Evolutionary conservation across 2,113 vertebrate species (phyloP).

Genomic region (Rhineura floridana): DNA sequence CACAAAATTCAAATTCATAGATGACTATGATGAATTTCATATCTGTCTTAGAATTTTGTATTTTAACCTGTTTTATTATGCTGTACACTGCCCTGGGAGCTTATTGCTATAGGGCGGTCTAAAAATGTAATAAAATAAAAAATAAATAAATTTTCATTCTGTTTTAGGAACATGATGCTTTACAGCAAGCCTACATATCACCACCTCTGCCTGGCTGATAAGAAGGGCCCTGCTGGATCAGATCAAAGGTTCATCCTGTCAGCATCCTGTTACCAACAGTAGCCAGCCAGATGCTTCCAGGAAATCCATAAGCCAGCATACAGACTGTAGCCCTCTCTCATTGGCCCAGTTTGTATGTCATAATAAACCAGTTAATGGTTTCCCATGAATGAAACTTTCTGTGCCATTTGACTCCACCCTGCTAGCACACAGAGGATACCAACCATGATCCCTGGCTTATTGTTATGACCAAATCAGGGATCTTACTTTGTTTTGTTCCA

Average conservation of each 20-base stretch:
- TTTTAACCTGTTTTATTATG: too few relatives aligned
- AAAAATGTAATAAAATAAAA: too few relatives aligned
- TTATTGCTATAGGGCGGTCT: too few relatives aligned
- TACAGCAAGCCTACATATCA: neutral
- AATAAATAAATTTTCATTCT: neutral
- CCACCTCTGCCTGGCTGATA: neutral
- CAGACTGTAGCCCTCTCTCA: neutral
- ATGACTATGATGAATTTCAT: neutral
- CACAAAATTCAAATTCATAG: neutral
- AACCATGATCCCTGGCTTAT: too few relatives aligned
- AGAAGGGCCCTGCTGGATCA: neutral
- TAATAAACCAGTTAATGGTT: too few relatives aligned
- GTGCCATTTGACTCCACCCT: too few relatives aligned
- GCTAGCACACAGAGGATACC: too few relatives aligned
- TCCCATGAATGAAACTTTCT: too few relatives aligned
- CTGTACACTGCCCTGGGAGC: too few relatives aligned
- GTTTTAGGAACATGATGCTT: neutral
- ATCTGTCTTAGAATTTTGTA: neutral
- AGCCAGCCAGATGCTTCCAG: neutral
- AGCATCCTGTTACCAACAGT: neutral
- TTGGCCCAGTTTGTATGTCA: too few relatives aligned
- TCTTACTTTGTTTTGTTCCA: too few relatives aligned
- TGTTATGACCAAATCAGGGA: too few relatives aligned
- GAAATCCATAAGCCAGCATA: neutral
- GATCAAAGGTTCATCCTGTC: neutral